Evolutionary conservation across 2,888 invertebrate genomes (phyloP).

Genomic region (Meteorus cinctellus): DNA sequence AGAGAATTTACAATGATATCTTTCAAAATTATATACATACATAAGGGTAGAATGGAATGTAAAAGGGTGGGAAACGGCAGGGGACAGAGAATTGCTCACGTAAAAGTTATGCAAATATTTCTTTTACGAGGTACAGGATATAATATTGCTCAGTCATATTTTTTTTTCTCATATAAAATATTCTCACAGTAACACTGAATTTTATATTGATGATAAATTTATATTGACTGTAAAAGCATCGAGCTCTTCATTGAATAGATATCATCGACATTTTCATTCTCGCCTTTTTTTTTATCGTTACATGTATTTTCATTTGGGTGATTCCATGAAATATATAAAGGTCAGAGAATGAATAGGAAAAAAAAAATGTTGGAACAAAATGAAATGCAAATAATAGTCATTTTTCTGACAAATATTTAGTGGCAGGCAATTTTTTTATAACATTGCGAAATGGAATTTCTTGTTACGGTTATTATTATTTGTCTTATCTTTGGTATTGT

Average conservation of each 20-base stretch:
- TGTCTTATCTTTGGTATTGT: no score
- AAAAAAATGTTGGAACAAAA: background rate
- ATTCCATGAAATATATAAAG: no score
- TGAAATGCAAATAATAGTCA: background rate
- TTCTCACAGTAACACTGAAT: conserved; percentile 49
- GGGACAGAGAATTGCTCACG: conserved; percentile 45
- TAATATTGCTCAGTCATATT: conserved; percentile 50
- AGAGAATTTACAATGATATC: conserved; percentile 32
- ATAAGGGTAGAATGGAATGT: background rate
- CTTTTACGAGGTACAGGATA: conserved; percentile 48
- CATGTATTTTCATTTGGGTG: background rate
- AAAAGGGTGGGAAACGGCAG: conserved; percentile 11
- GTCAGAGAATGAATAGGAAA: no score
- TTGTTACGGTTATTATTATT: no score
- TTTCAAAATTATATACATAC: background rate
- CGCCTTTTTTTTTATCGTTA: background rate
- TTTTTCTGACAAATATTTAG: background rate
- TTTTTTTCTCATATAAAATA: conserved; percentile 44
- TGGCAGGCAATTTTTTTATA: background rate
- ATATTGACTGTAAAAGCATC: conserved; percentile 49
- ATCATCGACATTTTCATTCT: conserved; percentile 5
- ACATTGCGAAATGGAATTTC: no score
- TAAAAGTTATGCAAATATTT: conserved; percentile 53
- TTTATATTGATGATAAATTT: conserved; percentile 54
- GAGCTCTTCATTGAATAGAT: conserved; percentile 22